A percentile compares a stretch with the other conserved stretches of the same genome.
Conservation (phyloP, 64 coral and sea anemone genomes). For the Porites lutea region DNA sequence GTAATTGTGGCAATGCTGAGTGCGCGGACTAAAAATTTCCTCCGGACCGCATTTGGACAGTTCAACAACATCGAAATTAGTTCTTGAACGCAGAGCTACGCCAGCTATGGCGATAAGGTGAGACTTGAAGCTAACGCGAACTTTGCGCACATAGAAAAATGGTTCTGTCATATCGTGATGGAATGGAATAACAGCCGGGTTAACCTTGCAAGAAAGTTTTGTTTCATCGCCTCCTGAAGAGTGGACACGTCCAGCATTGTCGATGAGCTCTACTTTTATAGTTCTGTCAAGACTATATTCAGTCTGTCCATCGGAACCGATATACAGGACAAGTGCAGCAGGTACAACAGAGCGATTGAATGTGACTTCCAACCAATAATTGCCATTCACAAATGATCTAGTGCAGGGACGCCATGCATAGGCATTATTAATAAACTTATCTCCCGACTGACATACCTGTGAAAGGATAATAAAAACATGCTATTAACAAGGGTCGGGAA, state of each 20-base stretch:
- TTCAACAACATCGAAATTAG: conserved; percentile 70
- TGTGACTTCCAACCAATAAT: conserved; percentile 89
- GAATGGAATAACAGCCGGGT: conserved; percentile 80
- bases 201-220: conserved; percentile 80
- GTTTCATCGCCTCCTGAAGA: conserved; percentile 46
- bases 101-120: conserved; percentile 67
- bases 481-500: no score
- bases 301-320: conserved; percentile 60
- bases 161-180: conserved; percentile 90
- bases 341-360: conserved; percentile 82
- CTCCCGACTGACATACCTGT: conserved; percentile 73
- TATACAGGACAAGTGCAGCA: conserved; percentile 84
- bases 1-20: conserved; percentile 94
- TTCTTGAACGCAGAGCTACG: conserved; percentile 69
- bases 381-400: not conserved
- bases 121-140: conserved; percentile 67
- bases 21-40: conserved; percentile 90
- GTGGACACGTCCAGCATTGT: conserved; percentile 20
- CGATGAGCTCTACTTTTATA: conserved; percentile 33
- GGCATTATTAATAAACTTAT: not conserved
- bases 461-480: not conserved
- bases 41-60: conserved; percentile 57
- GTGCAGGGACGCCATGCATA: conserved; percentile 71
- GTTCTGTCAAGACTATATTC: conserved; percentile 16
- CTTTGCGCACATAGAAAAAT: conserved; percentile 82